Percentiles rank a stretch among this genome's conserved stretches.
phyloP scores from a whole-genome alignment of 1,140 invertebrate species.

The Zaprionus ornatus region DNA sequence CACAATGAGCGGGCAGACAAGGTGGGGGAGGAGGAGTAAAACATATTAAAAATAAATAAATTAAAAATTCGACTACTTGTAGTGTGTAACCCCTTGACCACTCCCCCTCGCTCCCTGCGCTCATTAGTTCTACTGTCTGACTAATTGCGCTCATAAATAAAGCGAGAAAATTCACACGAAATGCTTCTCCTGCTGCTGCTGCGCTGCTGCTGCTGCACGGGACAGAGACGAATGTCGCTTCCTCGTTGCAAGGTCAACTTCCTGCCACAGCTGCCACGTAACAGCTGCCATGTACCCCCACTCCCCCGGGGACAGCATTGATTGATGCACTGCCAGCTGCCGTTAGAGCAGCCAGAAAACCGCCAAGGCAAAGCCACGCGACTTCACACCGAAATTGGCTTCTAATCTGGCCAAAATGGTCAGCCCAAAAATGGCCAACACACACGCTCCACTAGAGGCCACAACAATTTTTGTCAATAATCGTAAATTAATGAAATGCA shows the following conservation, averaged over 20 bases:
- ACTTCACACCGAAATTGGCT: constrained; percentile 74
- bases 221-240: constrained; percentile 77
- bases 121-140: constrained; percentile 44
- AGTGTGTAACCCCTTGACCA: background rate
- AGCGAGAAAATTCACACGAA: constrained; percentile 54
- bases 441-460: constrained; percentile 1
- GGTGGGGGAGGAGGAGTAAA: background rate
- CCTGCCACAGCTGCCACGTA: constrained; percentile 4
- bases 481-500: constrained; percentile 81
- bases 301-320: constrained; percentile 42
- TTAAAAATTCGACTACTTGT: constrained; percentile 45
- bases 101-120: background rate
- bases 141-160: constrained; percentile 62
- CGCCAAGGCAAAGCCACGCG: background rate
- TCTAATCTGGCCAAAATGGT: constrained; percentile 56
- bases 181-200: constrained; percentile 12
- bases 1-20: background rate
- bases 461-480: constrained; percentile 66
- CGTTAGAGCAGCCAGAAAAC: constrained; percentile 46
- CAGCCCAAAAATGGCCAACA: constrained; percentile 63
- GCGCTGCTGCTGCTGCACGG: constrained; percentile 17
- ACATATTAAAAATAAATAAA: constrained; percentile 81
- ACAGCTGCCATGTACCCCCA: background rate
- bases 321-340: constrained; percentile 79
- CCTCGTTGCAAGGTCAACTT: constrained; percentile 77